Conservation (phyloP, 2,113 vertebrate species). For the Xiphias gladius region DNA sequence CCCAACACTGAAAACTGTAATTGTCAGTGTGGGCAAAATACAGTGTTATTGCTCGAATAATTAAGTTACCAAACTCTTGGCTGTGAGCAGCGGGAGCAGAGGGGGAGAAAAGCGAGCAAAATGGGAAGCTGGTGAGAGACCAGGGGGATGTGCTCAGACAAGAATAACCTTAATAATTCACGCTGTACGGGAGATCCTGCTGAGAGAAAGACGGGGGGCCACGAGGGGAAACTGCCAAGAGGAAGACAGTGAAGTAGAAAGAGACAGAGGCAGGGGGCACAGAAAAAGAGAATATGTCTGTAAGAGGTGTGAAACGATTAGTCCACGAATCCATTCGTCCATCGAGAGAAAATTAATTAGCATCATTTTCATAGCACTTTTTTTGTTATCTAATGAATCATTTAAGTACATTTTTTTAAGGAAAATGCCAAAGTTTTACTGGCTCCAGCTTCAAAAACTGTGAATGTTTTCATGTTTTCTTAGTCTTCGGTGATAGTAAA, state of each 20-base stretch:
- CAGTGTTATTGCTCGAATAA: background rate
- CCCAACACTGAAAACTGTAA: background rate
- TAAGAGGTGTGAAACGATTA: too few relatives aligned
- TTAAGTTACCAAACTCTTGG: background rate
- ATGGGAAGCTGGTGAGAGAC: constrained; percentile 14
- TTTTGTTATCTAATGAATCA: background rate
- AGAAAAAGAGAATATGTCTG: background rate
- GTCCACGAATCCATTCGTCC: too few relatives aligned
- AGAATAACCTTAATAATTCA: constrained; percentile 26
- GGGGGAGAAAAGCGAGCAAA: background rate
- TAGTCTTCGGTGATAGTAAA: background rate
- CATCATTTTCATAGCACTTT: too few relatives aligned
- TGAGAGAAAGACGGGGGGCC: background rate
- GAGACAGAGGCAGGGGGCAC: background rate
- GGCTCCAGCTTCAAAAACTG: background rate
- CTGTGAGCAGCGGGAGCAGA: constrained; percentile 8
- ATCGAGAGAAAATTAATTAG: background rate
- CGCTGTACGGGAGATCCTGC: constrained; percentile 14
- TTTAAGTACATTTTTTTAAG: background rate
- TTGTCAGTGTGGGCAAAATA: background rate
- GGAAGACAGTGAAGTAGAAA: background rate
- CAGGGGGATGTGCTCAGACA: constrained; percentile 27
- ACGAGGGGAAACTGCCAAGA: background rate
- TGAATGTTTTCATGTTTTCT: background rate
- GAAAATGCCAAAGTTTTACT: background rate